These are phyloP conservation scores for Nannobrachium achirus DNA, from an alignment of 2,113 vertebrate species.

Conservation along the genomic window DNA sequence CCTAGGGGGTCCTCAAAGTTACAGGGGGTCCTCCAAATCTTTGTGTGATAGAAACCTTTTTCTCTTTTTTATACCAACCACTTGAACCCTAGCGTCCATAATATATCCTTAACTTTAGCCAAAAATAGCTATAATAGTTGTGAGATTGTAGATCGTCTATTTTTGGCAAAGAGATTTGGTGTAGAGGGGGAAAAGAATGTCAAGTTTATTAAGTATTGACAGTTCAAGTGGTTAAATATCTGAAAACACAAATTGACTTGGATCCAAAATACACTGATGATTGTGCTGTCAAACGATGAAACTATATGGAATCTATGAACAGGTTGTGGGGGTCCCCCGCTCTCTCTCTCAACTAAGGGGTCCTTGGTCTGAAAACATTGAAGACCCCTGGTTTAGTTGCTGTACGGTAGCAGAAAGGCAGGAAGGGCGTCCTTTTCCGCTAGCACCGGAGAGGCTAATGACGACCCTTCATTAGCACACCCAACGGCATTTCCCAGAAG, in stretches of 20 bases:
- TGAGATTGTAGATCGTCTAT: not conserved
- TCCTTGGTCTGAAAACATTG: not conserved
- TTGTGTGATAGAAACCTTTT: not conserved
- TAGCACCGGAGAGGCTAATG: constrained; percentile 55
- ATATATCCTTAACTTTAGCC: too few relatives aligned
- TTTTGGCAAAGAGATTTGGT: too few relatives aligned
- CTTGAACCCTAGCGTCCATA: too few relatives aligned
- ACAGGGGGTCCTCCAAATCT: not conserved
- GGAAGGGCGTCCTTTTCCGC: constrained; percentile 73
- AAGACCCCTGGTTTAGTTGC: not conserved
- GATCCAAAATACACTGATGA: too few relatives aligned
- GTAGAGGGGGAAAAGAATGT: not conserved
- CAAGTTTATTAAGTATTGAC: not conserved
- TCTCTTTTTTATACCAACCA: too few relatives aligned
- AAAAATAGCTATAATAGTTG: not conserved
- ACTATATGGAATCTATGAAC: too few relatives aligned
- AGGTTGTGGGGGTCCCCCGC: too few relatives aligned
- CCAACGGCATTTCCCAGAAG: constrained; percentile 63
- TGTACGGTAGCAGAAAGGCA: constrained; percentile 45
- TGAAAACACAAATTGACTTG: too few relatives aligned
- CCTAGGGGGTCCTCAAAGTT: not conserved
- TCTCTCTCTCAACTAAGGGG: too few relatives aligned
- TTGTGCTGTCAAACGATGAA: too few relatives aligned
- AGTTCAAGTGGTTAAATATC: too few relatives aligned
- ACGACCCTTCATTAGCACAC: constrained; percentile 57